A percentile compares a stretch with the other conserved stretches of the same genome.
Evolutionary conservation across 2,113 vertebrate species (phyloP).

Genomic region (Stictonetta naevosa): DNA sequence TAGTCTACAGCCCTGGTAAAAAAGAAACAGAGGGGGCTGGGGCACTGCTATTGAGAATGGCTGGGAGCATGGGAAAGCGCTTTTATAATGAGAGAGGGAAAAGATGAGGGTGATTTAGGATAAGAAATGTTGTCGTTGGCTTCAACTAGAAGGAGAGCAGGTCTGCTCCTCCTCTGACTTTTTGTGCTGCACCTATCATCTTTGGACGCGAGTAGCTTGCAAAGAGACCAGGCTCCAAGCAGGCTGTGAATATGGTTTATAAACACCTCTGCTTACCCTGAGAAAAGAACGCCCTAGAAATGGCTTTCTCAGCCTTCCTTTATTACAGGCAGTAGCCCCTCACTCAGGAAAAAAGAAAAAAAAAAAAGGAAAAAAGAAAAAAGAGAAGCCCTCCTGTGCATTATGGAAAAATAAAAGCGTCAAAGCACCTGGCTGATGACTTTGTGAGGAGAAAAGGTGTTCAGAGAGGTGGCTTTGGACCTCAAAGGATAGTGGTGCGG

Average conservation of each 20-base stretch:
- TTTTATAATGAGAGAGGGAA: slow-evolving; percentile 55
- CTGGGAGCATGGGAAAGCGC: slow-evolving; percentile 61
- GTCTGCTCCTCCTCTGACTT: slow-evolving; percentile 26
- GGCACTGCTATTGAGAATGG: slow-evolving; percentile 28
- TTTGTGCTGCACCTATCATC: slow-evolving; percentile 25
- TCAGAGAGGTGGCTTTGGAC: slow-evolving; percentile 9
- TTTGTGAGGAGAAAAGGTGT: background rate
- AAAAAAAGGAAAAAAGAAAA: background rate
- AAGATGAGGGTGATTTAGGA: slow-evolving; percentile 67
- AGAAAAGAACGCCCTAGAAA: background rate
- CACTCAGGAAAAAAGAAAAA: background rate
- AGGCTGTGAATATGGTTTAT: background rate
- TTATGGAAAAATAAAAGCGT: background rate
- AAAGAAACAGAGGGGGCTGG: slow-evolving; percentile 62
- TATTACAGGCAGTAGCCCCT: background rate
- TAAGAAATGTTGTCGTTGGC: slow-evolving; percentile 66
- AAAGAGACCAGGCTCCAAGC: background rate
- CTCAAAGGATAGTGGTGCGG: background rate
- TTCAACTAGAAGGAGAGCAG: slow-evolving; percentile 39
- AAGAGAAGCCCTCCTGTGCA: background rate
- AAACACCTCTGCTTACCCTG: background rate
- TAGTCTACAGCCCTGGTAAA: slow-evolving; percentile 36
- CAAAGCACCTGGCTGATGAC: background rate
- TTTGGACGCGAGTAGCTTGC: background rate
- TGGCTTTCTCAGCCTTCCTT: background rate